A percentile compares a stretch with the other conserved stretches of the same genome.
Conservation (phyloP, 2,113 vertebrate species). For the Tenrec ecaudatus region DNA sequence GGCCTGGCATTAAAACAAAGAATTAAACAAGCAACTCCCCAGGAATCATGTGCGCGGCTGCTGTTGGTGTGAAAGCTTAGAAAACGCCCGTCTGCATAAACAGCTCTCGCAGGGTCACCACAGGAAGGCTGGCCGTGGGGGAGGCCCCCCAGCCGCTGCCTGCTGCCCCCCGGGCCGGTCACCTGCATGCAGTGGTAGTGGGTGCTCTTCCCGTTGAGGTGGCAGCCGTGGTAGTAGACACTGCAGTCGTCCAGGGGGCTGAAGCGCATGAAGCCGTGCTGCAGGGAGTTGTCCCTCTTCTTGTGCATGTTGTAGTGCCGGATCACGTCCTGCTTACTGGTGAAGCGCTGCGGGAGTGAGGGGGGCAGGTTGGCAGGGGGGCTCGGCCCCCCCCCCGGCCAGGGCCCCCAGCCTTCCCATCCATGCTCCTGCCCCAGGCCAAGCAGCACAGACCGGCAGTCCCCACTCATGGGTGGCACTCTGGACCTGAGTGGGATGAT, state of each 20-base stretch:
- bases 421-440: background rate
- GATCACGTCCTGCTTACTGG: slow-evolving; percentile 99
- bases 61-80: slow-evolving; percentile 98
- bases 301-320: slow-evolving; percentile 99
- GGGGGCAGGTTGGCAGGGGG: slow-evolving; percentile 63
- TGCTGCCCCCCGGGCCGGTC: slow-evolving; percentile 12
- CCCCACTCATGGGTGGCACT: background rate
- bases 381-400: slow-evolving; percentile 14
- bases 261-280: slow-evolving; percentile 99
- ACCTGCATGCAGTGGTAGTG: slow-evolving; percentile 99
- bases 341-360: slow-evolving; percentile 95
- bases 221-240: slow-evolving; percentile 99
- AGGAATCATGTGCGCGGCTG: slow-evolving; percentile 93
- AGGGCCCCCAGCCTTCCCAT: background rate
- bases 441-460: background rate
- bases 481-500: background rate
- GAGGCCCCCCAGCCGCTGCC: background rate
- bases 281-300: slow-evolving; percentile 98
- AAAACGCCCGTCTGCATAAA: slow-evolving; percentile 99
- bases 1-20: slow-evolving; percentile 89
- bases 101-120: slow-evolving; percentile 95
- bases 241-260: slow-evolving; percentile 99
- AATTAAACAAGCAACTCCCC: slow-evolving; percentile 98
- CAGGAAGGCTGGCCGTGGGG: slow-evolving; percentile 6
- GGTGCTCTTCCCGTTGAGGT: slow-evolving; percentile 99